Evolutionary conservation across 2,113 vertebrate genomes (phyloP).

Genomic region (Xenotilapia flavipinnis): DNA sequence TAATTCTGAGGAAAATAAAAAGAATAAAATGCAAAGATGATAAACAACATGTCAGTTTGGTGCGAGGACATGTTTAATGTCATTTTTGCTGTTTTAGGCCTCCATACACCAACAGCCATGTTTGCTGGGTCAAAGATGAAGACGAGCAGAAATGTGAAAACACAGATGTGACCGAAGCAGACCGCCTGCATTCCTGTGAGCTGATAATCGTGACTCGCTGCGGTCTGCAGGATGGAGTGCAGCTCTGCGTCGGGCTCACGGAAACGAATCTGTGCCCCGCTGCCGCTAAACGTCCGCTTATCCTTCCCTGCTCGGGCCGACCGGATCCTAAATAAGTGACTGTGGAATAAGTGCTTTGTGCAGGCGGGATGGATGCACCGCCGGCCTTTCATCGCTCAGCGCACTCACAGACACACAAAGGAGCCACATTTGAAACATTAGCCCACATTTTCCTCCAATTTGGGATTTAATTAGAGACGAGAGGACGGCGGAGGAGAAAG

Average conservation of each 20-base stretch:
- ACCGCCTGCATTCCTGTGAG: not conserved
- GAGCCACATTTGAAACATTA: not conserved
- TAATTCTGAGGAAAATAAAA: not conserved
- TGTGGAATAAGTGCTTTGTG: slow-evolving; percentile 24
- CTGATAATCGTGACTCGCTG: not conserved
- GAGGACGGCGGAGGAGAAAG: not conserved
- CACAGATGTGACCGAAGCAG: not conserved
- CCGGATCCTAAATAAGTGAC: slow-evolving; percentile 35
- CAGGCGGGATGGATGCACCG: slow-evolving; percentile 6
- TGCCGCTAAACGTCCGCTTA: not conserved
- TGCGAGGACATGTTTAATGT: not conserved
- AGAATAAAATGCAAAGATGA: not conserved
- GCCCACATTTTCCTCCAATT: not conserved
- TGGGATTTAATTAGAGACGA: not conserved
- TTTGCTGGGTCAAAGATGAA: not conserved
- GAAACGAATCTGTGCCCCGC: fast-evolving
- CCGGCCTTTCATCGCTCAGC: not conserved
- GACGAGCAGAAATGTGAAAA: not conserved
- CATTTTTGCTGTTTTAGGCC: not conserved
- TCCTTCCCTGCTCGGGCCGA: not conserved
- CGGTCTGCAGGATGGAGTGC: not conserved
- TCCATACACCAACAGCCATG: fast-evolving
- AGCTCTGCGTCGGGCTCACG: not conserved
- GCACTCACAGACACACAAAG: not conserved
- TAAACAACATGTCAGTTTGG: not conserved